These are phyloP conservation scores for Neotoma lepida DNA, from an alignment of 2,113 vertebrate genomes.

Conservation along the genomic window DNA sequence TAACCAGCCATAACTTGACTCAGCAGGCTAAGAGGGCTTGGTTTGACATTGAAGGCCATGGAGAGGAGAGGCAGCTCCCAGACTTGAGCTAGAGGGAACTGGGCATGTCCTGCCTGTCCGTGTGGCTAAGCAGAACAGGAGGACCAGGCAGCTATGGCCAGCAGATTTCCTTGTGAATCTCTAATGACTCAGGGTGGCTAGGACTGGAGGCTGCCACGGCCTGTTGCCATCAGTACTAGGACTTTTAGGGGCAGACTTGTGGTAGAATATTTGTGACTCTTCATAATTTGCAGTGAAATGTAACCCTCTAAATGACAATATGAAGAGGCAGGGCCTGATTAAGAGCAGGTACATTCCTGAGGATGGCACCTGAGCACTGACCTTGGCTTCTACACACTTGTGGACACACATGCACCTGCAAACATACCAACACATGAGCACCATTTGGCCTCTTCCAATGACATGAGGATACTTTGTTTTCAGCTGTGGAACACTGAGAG, in stretches of 20 bases:
- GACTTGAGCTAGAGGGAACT: neutral
- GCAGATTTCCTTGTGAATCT: neutral
- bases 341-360: neutral
- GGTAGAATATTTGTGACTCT: neutral
- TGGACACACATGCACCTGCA: neutral
- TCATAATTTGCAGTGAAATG: neutral
- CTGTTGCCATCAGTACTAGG: neutral
- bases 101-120: neutral
- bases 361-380: neutral
- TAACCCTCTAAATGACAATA: neutral
- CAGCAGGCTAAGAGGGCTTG: neutral
- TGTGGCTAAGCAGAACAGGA: neutral
- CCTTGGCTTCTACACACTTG: neutral
- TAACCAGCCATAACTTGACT: neutral
- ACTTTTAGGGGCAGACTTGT: neutral
- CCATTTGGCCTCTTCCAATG: neutral
- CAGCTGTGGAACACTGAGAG: neutral
- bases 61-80: neutral
- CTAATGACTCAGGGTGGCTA: neutral
- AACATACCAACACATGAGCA: neutral
- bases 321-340: neutral
- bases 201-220: neutral
- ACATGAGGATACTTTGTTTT: neutral
- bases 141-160: rapidly evolving
- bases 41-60: neutral